Evolutionary conservation across 2,113 vertebrate species (phyloP).

Genomic region (Trematomus loennbergii): DNA sequence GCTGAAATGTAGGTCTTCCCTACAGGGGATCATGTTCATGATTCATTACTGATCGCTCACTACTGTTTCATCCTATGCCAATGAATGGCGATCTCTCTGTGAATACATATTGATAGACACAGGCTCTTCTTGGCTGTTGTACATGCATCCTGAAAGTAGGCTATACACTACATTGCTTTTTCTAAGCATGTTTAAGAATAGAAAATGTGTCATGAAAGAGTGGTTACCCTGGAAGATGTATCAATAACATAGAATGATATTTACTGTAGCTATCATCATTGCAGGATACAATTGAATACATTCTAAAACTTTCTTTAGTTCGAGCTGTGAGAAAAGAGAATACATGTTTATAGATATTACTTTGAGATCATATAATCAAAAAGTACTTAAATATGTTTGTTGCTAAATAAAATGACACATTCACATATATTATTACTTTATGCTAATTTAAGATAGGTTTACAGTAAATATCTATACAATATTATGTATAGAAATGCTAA

Average conservation of each 20-base stretch:
- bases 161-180: not conserved
- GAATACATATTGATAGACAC: constrained; percentile 4
- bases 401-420: too few species aligned
- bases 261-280: too few species aligned
- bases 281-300: too few species aligned
- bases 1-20: constrained; percentile 53
- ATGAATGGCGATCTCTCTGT: not conserved
- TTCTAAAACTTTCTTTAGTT: too few species aligned
- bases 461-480: too few species aligned
- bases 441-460: too few species aligned
- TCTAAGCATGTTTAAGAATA: not conserved
- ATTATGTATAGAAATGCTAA: too few species aligned
- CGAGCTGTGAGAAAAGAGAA: too few species aligned
- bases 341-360: too few species aligned
- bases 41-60: constrained; percentile 31
- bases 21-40: constrained; percentile 11
- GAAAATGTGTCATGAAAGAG: not conserved
- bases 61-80: not conserved
- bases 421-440: too few species aligned
- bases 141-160: not conserved
- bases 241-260: not conserved
- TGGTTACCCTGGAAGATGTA: not conserved
- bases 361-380: too few species aligned
- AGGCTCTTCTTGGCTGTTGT: not conserved
- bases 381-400: too few species aligned